phyloP scores from a whole-genome alignment of 2,113 vertebrate species.

The Ophthalmolycus amberensis region DNA sequence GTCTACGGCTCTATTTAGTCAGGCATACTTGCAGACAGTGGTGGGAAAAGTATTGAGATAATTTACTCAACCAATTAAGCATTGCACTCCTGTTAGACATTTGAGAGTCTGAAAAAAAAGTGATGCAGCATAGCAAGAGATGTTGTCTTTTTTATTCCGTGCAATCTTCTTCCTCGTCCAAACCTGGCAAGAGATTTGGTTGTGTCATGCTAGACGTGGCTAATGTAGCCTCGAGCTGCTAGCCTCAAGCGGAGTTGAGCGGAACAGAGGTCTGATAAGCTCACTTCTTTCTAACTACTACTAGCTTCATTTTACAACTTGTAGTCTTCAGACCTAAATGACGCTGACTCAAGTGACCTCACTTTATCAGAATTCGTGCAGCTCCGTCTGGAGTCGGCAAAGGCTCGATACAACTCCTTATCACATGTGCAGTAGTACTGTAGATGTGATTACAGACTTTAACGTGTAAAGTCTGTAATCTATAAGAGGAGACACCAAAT shows the following conservation, averaged over 20 bases:
- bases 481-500: background rate
- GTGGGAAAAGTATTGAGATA: background rate
- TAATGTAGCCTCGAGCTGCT: background rate
- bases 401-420: background rate
- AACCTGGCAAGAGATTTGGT: background rate
- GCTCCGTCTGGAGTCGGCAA: background rate
- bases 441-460: background rate
- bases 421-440: background rate
- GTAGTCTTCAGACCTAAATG: background rate
- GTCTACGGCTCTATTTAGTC: background rate
- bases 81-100: background rate
- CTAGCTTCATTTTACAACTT: background rate
- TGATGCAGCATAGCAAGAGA: background rate
- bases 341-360: background rate
- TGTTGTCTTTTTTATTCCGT: background rate
- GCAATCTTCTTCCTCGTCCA: background rate
- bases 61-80: background rate
- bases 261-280: background rate
- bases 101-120: background rate
- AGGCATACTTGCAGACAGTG: background rate
- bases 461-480: background rate
- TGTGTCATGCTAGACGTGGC: background rate
- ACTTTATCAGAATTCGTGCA: background rate
- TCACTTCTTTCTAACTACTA: background rate
- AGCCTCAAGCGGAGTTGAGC: background rate